A percentile compares a stretch with the other conserved stretches of the same genome.
These are phyloP conservation scores for Ditylenchus weischeri DNA, from an alignment of 2,888 invertebrate species.

Conservation along the genomic window DNA sequence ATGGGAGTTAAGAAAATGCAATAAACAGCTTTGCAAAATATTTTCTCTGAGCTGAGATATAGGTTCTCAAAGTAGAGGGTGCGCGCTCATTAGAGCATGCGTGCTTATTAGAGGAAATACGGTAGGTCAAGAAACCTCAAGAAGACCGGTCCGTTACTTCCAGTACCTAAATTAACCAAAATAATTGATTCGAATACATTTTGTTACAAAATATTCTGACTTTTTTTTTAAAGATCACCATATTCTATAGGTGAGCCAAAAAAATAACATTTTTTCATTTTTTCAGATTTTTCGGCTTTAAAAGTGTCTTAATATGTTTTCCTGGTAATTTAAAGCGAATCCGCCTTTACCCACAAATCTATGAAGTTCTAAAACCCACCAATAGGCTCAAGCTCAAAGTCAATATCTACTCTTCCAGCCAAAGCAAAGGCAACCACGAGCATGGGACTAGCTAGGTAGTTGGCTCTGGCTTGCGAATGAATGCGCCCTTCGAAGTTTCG, in stretches of 20 bases:
- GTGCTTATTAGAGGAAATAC: no score
- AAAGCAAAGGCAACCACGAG: slow-evolving; percentile 95
- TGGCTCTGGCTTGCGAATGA: slow-evolving; percentile 91
- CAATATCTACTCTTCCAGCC: slow-evolving; percentile 88
- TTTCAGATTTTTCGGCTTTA: no score
- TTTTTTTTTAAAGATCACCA: no score
- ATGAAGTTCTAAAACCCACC: slow-evolving; percentile 60
- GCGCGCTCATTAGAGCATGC: no score
- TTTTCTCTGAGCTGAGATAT: no score
- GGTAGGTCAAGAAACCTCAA: slow-evolving; percentile 62
- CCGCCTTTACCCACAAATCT: neutral
- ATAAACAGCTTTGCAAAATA: no score
- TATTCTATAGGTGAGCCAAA: no score
- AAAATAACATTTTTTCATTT: no score
- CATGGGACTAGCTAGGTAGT: slow-evolving; percentile 94
- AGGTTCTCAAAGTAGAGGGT: no score
- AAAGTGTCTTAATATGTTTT: no score
- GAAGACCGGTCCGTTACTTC: slow-evolving; percentile 32
- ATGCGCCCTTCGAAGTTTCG: slow-evolving; percentile 96
- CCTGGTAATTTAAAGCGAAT: neutral
- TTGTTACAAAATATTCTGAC: no score
- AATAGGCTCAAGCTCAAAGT: slow-evolving; percentile 83
- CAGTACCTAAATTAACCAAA: slow-evolving; percentile 17
- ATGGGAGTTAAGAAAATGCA: no score
- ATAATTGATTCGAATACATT: neutral